Base-by-base conservation (phyloP, 2,113 vertebrate species). In the Rhineura floridana region DNA sequence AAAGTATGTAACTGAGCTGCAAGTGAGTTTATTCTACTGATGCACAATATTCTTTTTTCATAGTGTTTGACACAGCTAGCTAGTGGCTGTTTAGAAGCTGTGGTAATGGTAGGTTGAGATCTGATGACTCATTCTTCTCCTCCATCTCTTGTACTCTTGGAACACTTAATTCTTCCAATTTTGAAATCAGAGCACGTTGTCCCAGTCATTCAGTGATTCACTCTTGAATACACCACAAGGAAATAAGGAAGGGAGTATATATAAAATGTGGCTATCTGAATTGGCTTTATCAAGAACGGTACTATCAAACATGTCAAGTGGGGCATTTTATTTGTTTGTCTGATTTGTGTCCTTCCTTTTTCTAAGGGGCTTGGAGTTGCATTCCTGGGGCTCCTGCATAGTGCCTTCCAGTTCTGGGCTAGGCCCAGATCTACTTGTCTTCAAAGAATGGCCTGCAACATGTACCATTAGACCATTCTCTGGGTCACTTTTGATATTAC, bases 131-230 rank as follows among this genome's bases (percentile, higher is more conserved):
- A 59, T 86, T 6, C 65, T 69, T 65, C 3, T 88, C 21, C 70
- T 91, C 42, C 73, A 80, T 83, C 76, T 77, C 82, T n/a, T 78
- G 91, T 17, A 28, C 48, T 78, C 55, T 63, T 69, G 73, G 81
- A 80, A 78, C 12, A 62, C 52, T 85, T 88, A 1, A 62, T 85
- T 92, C 75, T 88, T 88, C 48, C 85, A 78, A 76, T 91, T 90
- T 48, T 67, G 9, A 92, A 77, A 63, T 62, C 8, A 28, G 19
- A 91, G 69, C 12, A 0, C 70, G 52, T 87, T 92, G 15, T 77
- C 90, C 23, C 33, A 78, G 62, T 83, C n/a, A 70, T 6, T 88
- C 42, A 44, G 36, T 69, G 85, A 50, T 83, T 88, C 73, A 85
- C 21, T 44, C 85, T 79, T 90, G 33, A 50, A 93, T 30, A 59